A percentile compares a stretch with the other conserved stretches of the same genome.
Evolutionary conservation across 2,888 invertebrate species (phyloP).

Genomic region (Eupithecia centaureata): DNA sequence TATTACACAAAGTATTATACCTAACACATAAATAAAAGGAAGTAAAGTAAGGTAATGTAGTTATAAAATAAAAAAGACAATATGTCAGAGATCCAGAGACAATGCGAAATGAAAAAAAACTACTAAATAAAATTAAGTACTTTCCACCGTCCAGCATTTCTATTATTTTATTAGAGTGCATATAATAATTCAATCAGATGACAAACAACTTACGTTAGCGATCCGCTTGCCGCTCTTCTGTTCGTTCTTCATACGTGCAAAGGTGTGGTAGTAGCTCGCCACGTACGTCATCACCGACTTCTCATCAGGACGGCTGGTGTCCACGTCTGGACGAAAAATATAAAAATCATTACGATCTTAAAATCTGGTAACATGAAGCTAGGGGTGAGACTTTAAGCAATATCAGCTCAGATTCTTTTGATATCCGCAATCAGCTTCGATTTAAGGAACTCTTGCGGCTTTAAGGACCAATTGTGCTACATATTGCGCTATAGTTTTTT

Average conservation of each 20-base stretch:
- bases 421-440: neutral
- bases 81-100: too few species aligned
- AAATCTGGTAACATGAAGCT: neutral
- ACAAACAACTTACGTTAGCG: slow-evolving; percentile 94
- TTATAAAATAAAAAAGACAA: too few species aligned
- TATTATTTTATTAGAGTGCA: too few species aligned
- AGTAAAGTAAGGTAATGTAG: too few species aligned
- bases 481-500: too few species aligned
- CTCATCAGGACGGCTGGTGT: slow-evolving; percentile 97
- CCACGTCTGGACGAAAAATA: slow-evolving; percentile 89
- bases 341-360: neutral
- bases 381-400: neutral
- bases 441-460: neutral
- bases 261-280: slow-evolving; percentile 99
- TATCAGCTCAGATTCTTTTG: neutral
- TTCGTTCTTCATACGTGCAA: slow-evolving; percentile 99
- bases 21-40: too few species aligned
- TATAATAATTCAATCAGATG: too few species aligned
- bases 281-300: slow-evolving; percentile 99
- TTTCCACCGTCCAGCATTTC: too few species aligned
- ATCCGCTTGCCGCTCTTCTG: slow-evolving; percentile 98
- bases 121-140: too few species aligned
- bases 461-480: neutral
- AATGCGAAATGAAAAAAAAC: too few species aligned
- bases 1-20: too few species aligned